These are phyloP conservation scores for Siderastrea siderea DNA, from an alignment of 92 coral and sea anemone genomes.

Conservation along the genomic window DNA sequence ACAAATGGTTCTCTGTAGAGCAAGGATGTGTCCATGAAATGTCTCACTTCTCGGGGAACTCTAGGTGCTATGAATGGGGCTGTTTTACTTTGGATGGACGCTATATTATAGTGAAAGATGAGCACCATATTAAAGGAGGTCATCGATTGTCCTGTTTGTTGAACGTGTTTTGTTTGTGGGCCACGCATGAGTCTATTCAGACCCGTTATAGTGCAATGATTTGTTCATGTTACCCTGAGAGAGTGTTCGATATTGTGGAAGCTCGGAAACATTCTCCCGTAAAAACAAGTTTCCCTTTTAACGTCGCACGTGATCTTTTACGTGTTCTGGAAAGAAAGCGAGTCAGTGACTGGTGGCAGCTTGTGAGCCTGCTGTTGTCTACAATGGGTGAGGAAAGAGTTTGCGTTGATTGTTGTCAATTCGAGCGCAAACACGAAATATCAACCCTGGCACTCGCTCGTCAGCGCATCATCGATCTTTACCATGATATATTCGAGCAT, in stretches of 20 bases:
- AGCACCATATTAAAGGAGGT: too few relatives aligned
- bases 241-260: background rate
- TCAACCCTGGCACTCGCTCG: background rate
- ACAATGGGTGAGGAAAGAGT: background rate
- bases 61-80: background rate
- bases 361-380: background rate
- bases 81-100: background rate
- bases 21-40: constrained; percentile 12
- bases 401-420: background rate
- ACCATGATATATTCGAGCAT: background rate
- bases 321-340: too few relatives aligned
- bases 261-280: too few relatives aligned
- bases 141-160: background rate
- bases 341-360: background rate
- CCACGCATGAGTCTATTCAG: background rate
- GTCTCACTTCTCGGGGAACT: background rate
- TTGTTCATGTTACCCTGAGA: background rate
- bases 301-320: too few relatives aligned
- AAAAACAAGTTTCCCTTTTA: too few relatives aligned
- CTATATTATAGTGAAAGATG: background rate
- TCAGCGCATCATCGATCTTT: background rate
- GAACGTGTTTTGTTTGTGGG: background rate
- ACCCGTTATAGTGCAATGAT: background rate
- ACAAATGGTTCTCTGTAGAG: constrained; percentile 26
- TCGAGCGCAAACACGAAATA: background rate